A percentile compares a stretch with the other conserved stretches of the same genome.
These are phyloP conservation scores for Amblyjoppa proteus DNA, from an alignment of 2,888 invertebrate species.

Conservation along the genomic window DNA sequence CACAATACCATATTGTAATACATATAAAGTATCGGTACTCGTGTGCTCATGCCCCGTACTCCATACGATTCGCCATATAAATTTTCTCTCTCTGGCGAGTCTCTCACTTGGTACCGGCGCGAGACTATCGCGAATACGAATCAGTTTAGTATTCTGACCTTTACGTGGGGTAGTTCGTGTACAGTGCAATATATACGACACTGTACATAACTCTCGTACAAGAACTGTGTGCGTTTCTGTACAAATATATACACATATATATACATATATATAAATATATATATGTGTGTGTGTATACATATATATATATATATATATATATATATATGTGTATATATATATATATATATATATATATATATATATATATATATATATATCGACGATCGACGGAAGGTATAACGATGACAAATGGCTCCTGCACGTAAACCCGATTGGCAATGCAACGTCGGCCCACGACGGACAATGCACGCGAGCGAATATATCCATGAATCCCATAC, in stretches of 20 bases:
- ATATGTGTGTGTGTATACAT: background rate
- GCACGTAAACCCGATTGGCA: slow-evolving; percentile 63
- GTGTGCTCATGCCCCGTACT: slow-evolving; percentile 12
- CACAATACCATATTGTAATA: slow-evolving; percentile 34
- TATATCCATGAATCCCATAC: slow-evolving; percentile 27
- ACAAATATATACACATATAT: slow-evolving; percentile 15
- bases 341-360: slow-evolving; percentile 8
- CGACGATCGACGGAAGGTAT: slow-evolving; percentile 62
- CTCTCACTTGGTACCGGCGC: slow-evolving; percentile 40
- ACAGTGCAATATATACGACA: slow-evolving; percentile 25
- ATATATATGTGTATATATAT: background rate
- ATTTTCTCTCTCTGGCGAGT: slow-evolving; percentile 26
- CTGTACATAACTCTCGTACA: slow-evolving; percentile 22
- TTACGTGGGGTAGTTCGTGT: slow-evolving; percentile 59
- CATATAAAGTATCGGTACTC: slow-evolving; percentile 34
- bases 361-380: slow-evolving; percentile 24
- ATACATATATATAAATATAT: slow-evolving; percentile 17
- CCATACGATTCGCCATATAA: background rate
- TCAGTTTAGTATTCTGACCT: slow-evolving; percentile 66
- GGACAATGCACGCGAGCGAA: slow-evolving; percentile 51
- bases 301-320: slow-evolving; percentile 13
- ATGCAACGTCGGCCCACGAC: slow-evolving; percentile 35
- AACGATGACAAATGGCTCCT: slow-evolving; percentile 64
- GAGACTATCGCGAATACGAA: slow-evolving; percentile 62
- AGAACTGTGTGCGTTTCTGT: background rate